phyloP scores from a whole-genome alignment of 2,888 invertebrate genomes.

The Imbricaverruca yamaguchii region DNA sequence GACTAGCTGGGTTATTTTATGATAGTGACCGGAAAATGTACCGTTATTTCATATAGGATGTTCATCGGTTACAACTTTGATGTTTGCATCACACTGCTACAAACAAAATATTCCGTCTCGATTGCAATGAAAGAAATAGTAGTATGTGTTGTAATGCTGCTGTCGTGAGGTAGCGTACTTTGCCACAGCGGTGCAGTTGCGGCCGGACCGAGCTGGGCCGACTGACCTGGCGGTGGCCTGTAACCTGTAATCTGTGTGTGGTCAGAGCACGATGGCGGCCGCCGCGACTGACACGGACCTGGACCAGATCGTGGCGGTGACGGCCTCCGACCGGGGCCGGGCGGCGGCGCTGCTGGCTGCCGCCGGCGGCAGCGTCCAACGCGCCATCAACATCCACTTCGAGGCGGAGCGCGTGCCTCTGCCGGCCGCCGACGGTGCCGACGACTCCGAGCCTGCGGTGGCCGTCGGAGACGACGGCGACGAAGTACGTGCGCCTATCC shows the following conservation, averaged over 20 bases:
- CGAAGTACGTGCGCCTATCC: conserved; percentile 45
- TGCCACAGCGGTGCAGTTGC: too few relatives aligned
- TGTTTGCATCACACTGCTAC: too few relatives aligned
- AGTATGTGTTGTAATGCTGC: too few relatives aligned
- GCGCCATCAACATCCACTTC: conserved; percentile 48
- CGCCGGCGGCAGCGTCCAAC: conserved; percentile 44
- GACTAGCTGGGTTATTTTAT: too few relatives aligned
- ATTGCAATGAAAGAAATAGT: too few relatives aligned
- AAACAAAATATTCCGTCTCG: too few relatives aligned
- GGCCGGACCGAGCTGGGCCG: too few relatives aligned
- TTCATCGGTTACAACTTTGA: too few relatives aligned
- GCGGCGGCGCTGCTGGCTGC: conserved; percentile 40
- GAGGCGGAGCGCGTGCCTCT: conserved; percentile 37
- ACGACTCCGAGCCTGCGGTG: background rate
- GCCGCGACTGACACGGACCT: conserved; percentile 45
- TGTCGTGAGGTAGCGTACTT: too few relatives aligned
- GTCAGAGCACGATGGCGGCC: conserved; percentile 34
- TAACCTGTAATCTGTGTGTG: background rate
- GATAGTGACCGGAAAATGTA: too few relatives aligned
- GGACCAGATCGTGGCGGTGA: conserved; percentile 43
- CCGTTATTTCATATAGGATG: too few relatives aligned
- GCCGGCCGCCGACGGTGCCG: conserved; percentile 25
- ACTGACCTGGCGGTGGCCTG: too few relatives aligned
- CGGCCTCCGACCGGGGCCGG: conserved; percentile 40
- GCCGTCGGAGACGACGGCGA: conserved; percentile 29